phyloP scores from a whole-genome alignment of 2,888 invertebrate genomes.

The Drosophila prolongata region DNA sequence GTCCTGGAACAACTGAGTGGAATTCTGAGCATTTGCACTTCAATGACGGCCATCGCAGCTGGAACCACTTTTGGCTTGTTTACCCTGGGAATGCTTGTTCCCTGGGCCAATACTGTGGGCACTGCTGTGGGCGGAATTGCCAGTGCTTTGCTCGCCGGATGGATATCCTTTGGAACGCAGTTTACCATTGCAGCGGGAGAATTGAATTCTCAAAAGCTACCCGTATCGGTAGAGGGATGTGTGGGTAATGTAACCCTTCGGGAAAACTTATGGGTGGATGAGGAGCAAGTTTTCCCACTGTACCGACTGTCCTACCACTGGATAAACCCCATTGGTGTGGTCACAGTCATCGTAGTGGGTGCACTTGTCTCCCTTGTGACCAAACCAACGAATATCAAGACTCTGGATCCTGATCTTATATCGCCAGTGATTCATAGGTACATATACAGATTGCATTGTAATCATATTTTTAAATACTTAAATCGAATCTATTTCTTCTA shows the following conservation, averaged over 20 bases:
- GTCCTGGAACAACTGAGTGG: slow-evolving; percentile 91
- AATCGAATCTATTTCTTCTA: not conserved
- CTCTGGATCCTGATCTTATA: slow-evolving; percentile 86
- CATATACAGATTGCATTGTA: not conserved
- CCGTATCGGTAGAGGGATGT: slow-evolving; percentile 85
- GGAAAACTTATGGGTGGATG: slow-evolving; percentile 76
- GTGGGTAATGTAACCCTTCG: slow-evolving; percentile 57
- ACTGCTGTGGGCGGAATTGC: slow-evolving; percentile 87
- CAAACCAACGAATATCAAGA: slow-evolving; percentile 85
- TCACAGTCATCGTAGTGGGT: slow-evolving; percentile 89
- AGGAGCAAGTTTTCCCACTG: slow-evolving; percentile 88
- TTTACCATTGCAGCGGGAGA: slow-evolving; percentile 87
- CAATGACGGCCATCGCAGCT: slow-evolving; percentile 92
- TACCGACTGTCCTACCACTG: slow-evolving; percentile 93
- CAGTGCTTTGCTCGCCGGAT: slow-evolving; percentile 87
- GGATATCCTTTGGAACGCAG: slow-evolving; percentile 89
- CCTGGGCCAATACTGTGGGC: slow-evolving; percentile 91
- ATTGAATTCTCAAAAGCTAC: slow-evolving; percentile 86
- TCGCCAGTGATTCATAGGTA: slow-evolving; percentile 87
- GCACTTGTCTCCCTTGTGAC: slow-evolving; percentile 87
- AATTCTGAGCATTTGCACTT: slow-evolving; percentile 90
- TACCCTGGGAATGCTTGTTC: slow-evolving; percentile 92
- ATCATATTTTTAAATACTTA: too few species aligned
- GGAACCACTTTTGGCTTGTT: slow-evolving; percentile 93
- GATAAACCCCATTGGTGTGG: slow-evolving; percentile 90